These are phyloP conservation scores for Euphonia xanthogaster DNA, from an alignment of 2,797 vertebrate genomes.

Conservation along the genomic window DNA sequence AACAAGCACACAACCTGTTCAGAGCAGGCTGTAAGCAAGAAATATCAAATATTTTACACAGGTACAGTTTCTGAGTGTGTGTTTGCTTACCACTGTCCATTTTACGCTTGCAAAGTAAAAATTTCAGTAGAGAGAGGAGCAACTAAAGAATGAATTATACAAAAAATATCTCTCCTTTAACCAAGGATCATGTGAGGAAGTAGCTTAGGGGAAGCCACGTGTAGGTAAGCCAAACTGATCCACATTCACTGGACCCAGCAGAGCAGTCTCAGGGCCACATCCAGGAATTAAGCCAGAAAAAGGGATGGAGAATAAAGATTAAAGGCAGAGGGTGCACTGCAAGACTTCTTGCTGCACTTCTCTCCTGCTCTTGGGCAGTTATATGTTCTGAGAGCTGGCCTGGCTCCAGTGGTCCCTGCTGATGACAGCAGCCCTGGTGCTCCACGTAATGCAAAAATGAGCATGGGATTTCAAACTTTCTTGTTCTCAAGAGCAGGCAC, in stretches of 20 bases:
- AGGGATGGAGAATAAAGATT: not conserved
- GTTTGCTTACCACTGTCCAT: not conserved
- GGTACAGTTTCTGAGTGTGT: not conserved
- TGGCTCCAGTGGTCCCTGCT: not conserved
- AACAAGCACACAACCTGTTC: not conserved
- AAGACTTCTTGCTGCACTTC: not conserved
- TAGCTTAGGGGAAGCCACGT: not conserved
- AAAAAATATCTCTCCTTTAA: not conserved
- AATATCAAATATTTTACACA: not conserved
- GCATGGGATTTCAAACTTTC: not conserved
- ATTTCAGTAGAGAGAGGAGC: not conserved
- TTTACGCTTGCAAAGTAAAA: not conserved
- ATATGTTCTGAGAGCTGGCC: not conserved
- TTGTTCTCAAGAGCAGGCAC: not conserved
- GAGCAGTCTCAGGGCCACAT: not conserved
- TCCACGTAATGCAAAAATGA: not conserved
- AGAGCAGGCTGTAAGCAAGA: not conserved
- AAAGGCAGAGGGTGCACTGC: not conserved
- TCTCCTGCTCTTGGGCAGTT: accelerated
- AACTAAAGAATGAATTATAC: not conserved
- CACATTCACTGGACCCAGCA: not conserved
- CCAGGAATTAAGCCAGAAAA: not conserved
- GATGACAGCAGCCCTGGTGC: not conserved
- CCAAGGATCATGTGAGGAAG: not conserved
- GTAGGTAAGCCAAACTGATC: not conserved